phyloP scores from a whole-genome alignment of 2,888 invertebrate species.

The Ferrisia virgata region DNA sequence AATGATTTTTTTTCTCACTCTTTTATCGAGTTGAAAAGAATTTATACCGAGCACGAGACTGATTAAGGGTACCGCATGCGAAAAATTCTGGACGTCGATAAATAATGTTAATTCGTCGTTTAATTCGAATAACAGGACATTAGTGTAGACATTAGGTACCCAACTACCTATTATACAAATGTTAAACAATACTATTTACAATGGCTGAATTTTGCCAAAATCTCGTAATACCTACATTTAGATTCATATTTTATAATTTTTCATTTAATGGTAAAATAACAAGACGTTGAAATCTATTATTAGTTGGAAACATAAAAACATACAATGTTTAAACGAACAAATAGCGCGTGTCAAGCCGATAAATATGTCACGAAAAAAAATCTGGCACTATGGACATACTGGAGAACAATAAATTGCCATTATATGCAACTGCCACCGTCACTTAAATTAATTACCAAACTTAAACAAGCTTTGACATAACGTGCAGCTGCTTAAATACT shows the following conservation, averaged over 20 bases:
- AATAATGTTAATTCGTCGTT: not conserved
- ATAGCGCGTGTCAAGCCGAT: not conserved
- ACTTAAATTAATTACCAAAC: slow-evolving; percentile 18
- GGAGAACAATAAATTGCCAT: slow-evolving; percentile 30
- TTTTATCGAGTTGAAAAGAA: not conserved
- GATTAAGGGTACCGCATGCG: not conserved
- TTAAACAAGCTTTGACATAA: not conserved
- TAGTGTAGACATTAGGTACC: not conserved
- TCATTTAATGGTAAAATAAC: slow-evolving; percentile 18
- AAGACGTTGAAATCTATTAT: slow-evolving; percentile 30
- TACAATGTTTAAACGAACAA: not conserved
- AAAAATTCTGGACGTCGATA: not conserved
- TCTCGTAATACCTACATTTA: not conserved
- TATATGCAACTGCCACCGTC: slow-evolving; percentile 14
- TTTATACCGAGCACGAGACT: not conserved
- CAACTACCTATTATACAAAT: not conserved
- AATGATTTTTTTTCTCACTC: not conserved
- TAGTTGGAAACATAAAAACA: slow-evolving; percentile 22
- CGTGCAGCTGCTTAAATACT: not conserved
- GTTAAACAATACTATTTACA: not conserved
- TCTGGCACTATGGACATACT: slow-evolving; percentile 12
- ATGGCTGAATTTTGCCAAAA: not conserved
- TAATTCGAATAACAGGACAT: not conserved
- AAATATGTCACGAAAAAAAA: slow-evolving; percentile 20
- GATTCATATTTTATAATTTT: not conserved